Conservation (phyloP, 1,140 invertebrate species). For the Forficula auricularia region DNA sequence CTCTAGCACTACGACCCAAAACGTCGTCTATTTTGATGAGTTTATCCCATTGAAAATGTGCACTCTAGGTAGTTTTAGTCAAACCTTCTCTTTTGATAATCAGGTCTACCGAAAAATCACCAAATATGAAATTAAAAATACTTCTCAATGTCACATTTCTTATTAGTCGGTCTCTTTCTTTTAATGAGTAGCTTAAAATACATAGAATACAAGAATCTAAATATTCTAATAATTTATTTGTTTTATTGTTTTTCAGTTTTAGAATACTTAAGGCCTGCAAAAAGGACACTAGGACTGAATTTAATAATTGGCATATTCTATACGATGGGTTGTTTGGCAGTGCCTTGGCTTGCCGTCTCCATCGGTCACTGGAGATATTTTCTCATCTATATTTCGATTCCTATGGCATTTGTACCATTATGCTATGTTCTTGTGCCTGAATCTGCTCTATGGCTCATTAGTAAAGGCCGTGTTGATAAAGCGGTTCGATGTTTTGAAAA, state of each 20-base stretch:
- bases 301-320: constrained; percentile 40
- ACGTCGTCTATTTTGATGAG: no score
- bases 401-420: constrained; percentile 27
- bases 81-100: no score
- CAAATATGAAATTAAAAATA: no score
- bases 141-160: no score
- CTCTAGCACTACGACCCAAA: no score
- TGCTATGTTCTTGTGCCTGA: constrained; percentile 36
- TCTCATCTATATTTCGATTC: constrained; percentile 30
- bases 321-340: constrained; percentile 32
- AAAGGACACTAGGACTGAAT: constrained; percentile 38
- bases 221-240: no score
- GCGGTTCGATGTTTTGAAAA: constrained; percentile 32
- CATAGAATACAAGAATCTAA: no score
- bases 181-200: no score
- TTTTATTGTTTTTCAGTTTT: constrained; percentile 15
- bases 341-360: constrained; percentile 36
- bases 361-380: constrained; percentile 34
- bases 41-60: no score
- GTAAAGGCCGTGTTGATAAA: constrained; percentile 32
- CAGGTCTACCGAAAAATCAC: no score
- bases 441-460: constrained; percentile 42
- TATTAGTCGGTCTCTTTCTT: no score
- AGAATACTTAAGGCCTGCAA: constrained; percentile 39
- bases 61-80: no score